These are phyloP conservation scores for Carduelis carduelis DNA, from an alignment of 2,797 vertebrate genomes.

Conservation along the genomic window DNA sequence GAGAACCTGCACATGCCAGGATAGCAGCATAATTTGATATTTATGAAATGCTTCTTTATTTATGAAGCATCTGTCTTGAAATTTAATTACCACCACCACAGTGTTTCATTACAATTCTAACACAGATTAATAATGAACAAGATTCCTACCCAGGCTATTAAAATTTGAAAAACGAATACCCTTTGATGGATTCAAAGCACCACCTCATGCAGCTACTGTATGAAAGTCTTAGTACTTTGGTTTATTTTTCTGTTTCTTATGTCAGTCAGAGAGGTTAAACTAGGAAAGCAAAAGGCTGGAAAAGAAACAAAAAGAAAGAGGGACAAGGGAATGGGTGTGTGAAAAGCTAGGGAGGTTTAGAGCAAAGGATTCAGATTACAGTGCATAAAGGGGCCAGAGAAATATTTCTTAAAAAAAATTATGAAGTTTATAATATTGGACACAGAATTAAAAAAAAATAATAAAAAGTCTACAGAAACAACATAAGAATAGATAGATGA, in stretches of 20 bases:
- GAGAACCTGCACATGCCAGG: constrained; percentile 19
- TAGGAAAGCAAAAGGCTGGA: constrained; percentile 12
- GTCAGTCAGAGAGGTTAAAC: constrained; percentile 45
- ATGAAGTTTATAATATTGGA: constrained; percentile 53
- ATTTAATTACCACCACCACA: background rate
- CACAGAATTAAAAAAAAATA: constrained; percentile 53
- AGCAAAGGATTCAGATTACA: constrained; percentile 54
- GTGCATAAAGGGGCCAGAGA: constrained; percentile 8
- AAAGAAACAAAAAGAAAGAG: constrained; percentile 31
- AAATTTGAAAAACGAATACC: constrained; percentile 16
- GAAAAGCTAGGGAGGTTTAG: constrained; percentile 38
- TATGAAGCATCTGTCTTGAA: constrained; percentile 52
- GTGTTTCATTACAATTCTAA: constrained; percentile 41
- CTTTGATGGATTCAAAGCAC: constrained; percentile 46
- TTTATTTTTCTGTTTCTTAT: constrained; percentile 51
- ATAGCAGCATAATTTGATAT: constrained; percentile 55
- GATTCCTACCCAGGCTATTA: constrained; percentile 37
- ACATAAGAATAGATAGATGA: constrained; percentile 40
- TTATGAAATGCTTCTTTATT: constrained; percentile 61
- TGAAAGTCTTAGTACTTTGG: background rate
- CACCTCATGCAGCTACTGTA: constrained; percentile 34
- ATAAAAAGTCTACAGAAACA: constrained; percentile 25
- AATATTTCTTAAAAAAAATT: background rate
- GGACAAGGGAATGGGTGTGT: constrained; percentile 52
- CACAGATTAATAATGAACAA: constrained; percentile 51